Evolutionary conservation across 2,113 vertebrate genomes (phyloP).

Genomic region (Solea senegalensis): DNA sequence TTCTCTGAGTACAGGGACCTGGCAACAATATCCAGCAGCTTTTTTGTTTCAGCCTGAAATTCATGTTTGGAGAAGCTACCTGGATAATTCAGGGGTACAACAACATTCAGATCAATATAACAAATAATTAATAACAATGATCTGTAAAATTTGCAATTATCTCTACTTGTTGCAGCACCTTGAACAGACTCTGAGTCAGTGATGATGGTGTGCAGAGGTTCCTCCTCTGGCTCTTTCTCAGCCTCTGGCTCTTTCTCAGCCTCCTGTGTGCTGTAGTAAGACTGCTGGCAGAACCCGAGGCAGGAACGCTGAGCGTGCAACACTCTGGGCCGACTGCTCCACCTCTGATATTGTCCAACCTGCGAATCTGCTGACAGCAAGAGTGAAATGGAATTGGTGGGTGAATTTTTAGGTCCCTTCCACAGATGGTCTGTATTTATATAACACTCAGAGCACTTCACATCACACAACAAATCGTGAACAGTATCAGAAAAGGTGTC

Average conservation of each 20-base stretch:
- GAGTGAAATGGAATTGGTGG: background rate
- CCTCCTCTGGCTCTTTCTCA: constrained; percentile 74
- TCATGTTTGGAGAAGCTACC: constrained; percentile 90
- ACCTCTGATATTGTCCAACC: constrained; percentile 32
- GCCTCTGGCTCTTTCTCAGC: constrained; percentile 78
- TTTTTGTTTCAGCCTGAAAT: constrained; percentile 97
- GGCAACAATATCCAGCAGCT: constrained; percentile 96
- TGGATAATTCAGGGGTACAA: constrained; percentile 59
- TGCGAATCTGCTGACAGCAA: constrained; percentile 54
- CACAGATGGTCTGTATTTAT: no score
- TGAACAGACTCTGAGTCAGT: constrained; percentile 86
- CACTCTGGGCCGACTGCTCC: constrained; percentile 22
- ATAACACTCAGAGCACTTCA: no score
- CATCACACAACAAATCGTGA: no score
- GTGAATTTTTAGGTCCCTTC: no score
- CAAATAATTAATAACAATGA: fast-evolving
- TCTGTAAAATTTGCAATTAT: background rate
- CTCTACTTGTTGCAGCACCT: constrained; percentile 75
- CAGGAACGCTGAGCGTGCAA: constrained; percentile 28
- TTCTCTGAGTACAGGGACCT: constrained; percentile 96
- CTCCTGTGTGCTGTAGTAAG: constrained; percentile 86
- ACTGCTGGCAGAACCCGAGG: constrained; percentile 32
- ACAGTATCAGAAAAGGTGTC: no score
- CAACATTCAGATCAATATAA: constrained; percentile 10
- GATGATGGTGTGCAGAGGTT: constrained; percentile 87